Conservation (phyloP, 2,888 invertebrate genomes). For the Cephus spinipes region DNA sequence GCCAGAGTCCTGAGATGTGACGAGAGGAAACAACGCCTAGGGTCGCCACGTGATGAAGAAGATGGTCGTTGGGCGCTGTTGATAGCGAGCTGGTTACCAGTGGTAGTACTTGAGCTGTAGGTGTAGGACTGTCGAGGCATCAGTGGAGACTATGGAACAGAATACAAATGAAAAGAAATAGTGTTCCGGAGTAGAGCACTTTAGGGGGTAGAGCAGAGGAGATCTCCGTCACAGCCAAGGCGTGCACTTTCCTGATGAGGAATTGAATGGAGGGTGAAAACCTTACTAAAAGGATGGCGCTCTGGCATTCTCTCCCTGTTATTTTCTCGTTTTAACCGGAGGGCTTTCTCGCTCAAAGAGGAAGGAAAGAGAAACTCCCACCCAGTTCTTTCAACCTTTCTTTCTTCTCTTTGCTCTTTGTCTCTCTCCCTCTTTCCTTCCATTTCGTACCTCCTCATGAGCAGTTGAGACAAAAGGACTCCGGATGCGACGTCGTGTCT, state of each 20-base stretch:
- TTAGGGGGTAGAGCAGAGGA: constrained; percentile 29
- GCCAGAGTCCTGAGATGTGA: constrained; percentile 1
- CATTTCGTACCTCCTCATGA: not conserved
- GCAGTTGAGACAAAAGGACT: not conserved
- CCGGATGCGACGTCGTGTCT: constrained; percentile 2
- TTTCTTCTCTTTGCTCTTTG: constrained; percentile 6
- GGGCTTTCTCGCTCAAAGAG: constrained; percentile 24
- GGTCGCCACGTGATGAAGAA: not conserved
- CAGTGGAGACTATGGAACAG: constrained; percentile 15
- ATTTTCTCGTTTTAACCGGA: constrained; percentile 38
- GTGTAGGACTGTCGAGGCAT: not conserved
- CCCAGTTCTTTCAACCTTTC: constrained; percentile 2
- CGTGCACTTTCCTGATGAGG: constrained; percentile 48
- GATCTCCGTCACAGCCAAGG: constrained; percentile 25
- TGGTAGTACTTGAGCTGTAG: not conserved
- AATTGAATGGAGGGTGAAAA: constrained; percentile 47
- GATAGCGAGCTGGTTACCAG: not conserved
- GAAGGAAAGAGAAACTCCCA: constrained; percentile 15
- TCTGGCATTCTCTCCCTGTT: constrained; percentile 40
- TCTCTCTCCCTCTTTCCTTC: not conserved
- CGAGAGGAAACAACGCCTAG: constrained; percentile 11
- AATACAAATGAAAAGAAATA: constrained; percentile 41
- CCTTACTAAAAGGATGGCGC: constrained; percentile 31
- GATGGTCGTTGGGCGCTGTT: not conserved
- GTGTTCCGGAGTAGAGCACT: constrained; percentile 34